phyloP scores from a whole-genome alignment of 1,140 invertebrate genomes.

The Hyphantria cunea region DNA sequence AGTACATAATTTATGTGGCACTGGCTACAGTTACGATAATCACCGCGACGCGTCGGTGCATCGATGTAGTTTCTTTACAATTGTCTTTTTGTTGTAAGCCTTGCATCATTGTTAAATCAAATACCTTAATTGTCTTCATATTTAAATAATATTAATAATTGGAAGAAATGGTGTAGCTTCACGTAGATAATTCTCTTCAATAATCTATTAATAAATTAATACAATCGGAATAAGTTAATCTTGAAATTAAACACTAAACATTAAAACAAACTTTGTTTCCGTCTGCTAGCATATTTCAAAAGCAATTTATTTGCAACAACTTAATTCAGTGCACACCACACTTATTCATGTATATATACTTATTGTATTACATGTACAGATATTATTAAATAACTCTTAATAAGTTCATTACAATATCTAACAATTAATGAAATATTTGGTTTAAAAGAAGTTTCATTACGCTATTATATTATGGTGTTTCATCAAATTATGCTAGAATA shows the following conservation, averaged over 20 bases:
- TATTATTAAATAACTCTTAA: constrained; percentile 68
- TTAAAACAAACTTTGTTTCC: constrained; percentile 18
- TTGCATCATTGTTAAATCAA: neutral
- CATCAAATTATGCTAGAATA: constrained; percentile 79
- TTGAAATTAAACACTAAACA: constrained; percentile 21
- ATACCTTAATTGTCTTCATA: constrained; percentile 22
- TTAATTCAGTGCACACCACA: constrained; percentile 52
- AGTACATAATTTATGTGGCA: constrained; percentile 74
- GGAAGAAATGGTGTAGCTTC: constrained; percentile 28
- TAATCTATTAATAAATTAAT: constrained; percentile 25
- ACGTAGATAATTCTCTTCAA: constrained; percentile 14
- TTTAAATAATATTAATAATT: constrained; percentile 16
- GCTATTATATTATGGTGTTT: constrained; percentile 79
- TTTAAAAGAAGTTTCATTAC: constrained; percentile 70
- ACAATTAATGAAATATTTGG: constrained; percentile 68
- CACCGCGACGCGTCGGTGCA: neutral
- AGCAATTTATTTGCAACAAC: constrained; percentile 24
- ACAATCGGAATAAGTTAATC: constrained; percentile 25
- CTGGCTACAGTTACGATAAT: constrained; percentile 54
- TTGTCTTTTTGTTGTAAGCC: constrained; percentile 3
- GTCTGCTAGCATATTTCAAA: constrained; percentile 12
- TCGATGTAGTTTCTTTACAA: neutral
- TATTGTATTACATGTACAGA: constrained; percentile 53
- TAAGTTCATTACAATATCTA: constrained; percentile 74
- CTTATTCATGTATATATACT: constrained; percentile 54